Percentiles rank a stretch among this genome's conserved stretches.
These are phyloP conservation scores for Spinibarbus caldwelli DNA, from an alignment of 2,797 vertebrate genomes.

Conservation along the genomic window DNA sequence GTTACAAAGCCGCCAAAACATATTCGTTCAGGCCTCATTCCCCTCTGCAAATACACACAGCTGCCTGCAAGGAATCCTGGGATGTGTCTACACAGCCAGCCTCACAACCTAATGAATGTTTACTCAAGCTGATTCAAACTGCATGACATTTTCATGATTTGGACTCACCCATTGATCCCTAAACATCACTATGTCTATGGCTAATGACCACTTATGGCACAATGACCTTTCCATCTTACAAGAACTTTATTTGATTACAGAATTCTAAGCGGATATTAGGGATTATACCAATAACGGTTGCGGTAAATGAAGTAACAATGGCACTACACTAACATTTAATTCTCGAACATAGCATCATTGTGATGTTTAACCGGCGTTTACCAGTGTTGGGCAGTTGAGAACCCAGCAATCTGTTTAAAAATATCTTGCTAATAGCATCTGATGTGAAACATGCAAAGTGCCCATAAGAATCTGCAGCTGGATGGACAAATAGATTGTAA, in stretches of 20 bases:
- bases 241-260: constrained; percentile 49
- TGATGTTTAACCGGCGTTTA: not conserved
- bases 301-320: constrained; percentile 34
- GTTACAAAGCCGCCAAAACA: constrained; percentile 69
- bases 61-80: constrained; percentile 78
- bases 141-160: constrained; percentile 77
- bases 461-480: not conserved
- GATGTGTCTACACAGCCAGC: constrained; percentile 81
- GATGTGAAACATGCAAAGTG: not conserved
- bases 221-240: constrained; percentile 52
- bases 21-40: constrained; percentile 77
- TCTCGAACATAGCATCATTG: constrained; percentile 4
- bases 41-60: constrained; percentile 86
- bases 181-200: constrained; percentile 61
- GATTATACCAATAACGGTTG: not conserved
- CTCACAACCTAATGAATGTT: constrained; percentile 82
- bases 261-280: constrained; percentile 28
- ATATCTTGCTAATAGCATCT: not conserved
- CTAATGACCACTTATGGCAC: constrained; percentile 46
- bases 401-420: constrained; percentile 4
- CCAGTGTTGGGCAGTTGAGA: not conserved
- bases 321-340: constrained; percentile 21
- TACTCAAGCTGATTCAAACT: constrained; percentile 81
- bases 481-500: not conserved
- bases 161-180: constrained; percentile 68